Base-by-base conservation (phyloP, 2,113 vertebrate species). In the Etia nguti region DNA sequence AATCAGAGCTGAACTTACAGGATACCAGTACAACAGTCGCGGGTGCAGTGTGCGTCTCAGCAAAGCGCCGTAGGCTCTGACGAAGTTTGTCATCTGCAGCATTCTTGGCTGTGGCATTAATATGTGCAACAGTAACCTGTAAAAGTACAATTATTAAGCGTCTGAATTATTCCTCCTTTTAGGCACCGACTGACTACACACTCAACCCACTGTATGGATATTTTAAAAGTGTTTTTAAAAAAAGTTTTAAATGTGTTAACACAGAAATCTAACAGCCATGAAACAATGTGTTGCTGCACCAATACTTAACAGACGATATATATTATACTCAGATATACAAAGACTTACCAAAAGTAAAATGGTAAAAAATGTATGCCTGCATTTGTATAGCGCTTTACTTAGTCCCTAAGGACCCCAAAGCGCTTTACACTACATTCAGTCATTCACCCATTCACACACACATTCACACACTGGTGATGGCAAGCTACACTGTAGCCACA, bases 101-200 rank as follows among this genome's bases (percentile, higher is more conserved):
- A 20, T 99, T 99, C 94, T 99, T 99, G 36, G 99, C 98, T n/a
- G 98, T 99, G 80, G 99, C 99, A 24, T 99, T 99, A 88, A 99
- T 99, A 83, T 99, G 98, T 86, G 98, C 99, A 89, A 99, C 99
- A 0, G 99, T 99, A 79, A 99, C 99, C 99, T 99, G 90, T 52
- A 77, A 77, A 13, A 2, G 73, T 9, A 77, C 2, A 52, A 13
- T 52, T 77, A 31, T 20, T 2, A 52, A 77, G 26, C 0, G 3
- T 52, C 6, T 0, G 26, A 34, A 77, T 77, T 52, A 34, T 77
- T 77, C 26, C 10, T 52, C 18, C 26, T 52, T 77, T 50, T n/a
- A 12, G 16, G 4, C 77, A 38, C 6, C 9, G 38, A 43, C 57
- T 60, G 38, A 81, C 24, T 31, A 31, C 16, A 31, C 0, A 75